A percentile compares a stretch with the other conserved stretches of the same genome.
Evolutionary conservation across 2,797 vertebrate genomes (phyloP).

Genomic region (Gallinago solitaria): DNA sequence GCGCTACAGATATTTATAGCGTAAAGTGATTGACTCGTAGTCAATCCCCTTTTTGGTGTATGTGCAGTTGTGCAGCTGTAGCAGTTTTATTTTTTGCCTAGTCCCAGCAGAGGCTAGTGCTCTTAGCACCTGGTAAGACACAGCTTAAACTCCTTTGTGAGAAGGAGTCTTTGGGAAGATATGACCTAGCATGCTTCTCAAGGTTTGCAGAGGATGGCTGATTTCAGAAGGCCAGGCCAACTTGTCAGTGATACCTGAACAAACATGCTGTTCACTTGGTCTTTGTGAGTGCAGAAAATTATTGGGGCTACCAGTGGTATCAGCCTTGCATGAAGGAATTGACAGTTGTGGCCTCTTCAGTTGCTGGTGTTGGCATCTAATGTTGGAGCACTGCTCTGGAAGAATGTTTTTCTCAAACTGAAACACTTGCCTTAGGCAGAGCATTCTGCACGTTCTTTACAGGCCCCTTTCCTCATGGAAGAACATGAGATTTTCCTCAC

Average conservation of each 20-base stretch:
- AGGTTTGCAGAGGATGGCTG: neutral
- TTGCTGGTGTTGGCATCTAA: neutral
- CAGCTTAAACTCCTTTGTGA: neutral
- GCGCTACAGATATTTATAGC: neutral
- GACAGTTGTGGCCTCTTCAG: neutral
- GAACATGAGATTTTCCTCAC: neutral
- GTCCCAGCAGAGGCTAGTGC: neutral
- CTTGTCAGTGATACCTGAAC: neutral
- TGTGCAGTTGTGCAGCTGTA: neutral
- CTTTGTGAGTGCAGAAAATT: neutral
- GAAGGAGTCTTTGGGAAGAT: neutral
- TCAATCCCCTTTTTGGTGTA: neutral
- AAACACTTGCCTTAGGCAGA: neutral
- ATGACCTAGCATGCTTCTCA: fast-evolving
- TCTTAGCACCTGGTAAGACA: neutral
- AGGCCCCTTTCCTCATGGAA: neutral
- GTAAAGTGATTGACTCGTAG: fast-evolving
- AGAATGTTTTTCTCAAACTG: neutral
- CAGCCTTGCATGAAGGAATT: neutral
- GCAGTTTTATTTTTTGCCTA: neutral
- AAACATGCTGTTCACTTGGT: neutral
- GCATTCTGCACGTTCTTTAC: neutral
- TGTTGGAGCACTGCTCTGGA: neutral
- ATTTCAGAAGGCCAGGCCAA: neutral
- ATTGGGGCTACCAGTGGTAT: neutral